Evolutionary conservation across 2,888 invertebrate genomes (phyloP), one percentile per base, ranked within the genome.

Genomic region (Pachycephus smyrnensis): DNA sequence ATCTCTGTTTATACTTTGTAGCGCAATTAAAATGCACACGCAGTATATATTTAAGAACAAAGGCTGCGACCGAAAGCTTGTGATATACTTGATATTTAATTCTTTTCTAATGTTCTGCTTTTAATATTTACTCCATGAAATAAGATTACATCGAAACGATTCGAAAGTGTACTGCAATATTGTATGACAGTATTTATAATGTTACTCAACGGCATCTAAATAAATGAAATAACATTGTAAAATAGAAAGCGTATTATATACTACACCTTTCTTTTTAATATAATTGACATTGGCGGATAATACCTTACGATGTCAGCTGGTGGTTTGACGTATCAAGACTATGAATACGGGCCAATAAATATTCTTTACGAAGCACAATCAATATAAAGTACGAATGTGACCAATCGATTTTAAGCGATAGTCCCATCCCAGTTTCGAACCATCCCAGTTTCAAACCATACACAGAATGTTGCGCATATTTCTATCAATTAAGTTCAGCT

Each of bases 81-180:
- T 71, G 23, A 71, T 71, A 71, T 71, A 71, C 0, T 23, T 71
- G 71, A 32, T 71, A 71, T 71, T 71, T 71, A 71, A 71, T 30
- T 71, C 30, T 71, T 71, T 55, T 23, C 55, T 55, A 55, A 55
- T 23, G 2, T 55, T 55, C 55, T 55, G 55, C 23, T 55, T 55
- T 23, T 55, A 55, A 55, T 55, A 55, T 55, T 55, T 55, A 55
- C 55, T 55, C 55, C 23, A 23, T 55, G 9, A 55, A 55, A 55
- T 55, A 9, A 55, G 55, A 55, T 55, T 55, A 55, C 23, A 55
- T 55, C 9, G 55, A 55, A 55, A 23, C 2, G 9, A 23, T 55
- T 55, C 55, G 23, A 55, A 55, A 23, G 55, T 40, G 2, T 23
- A 23, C 9, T 55, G 9, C 15, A 55, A 23, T 6, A 55, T 23